Evolutionary conservation across 1,140 invertebrate species (phyloP).

Genomic region (Hyphantria cunea): DNA sequence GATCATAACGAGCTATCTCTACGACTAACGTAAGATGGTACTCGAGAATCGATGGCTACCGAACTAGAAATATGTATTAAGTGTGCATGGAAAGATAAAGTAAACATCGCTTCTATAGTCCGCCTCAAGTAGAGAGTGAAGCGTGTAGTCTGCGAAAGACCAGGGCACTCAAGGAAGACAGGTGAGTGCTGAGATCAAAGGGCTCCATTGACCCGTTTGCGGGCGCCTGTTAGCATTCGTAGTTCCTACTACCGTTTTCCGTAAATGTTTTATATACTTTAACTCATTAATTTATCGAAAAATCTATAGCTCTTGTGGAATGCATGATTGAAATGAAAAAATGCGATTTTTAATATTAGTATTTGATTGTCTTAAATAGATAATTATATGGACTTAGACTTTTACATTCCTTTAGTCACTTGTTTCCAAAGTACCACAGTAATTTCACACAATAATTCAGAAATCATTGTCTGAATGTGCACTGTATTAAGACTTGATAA

Average conservation of each 20-base stretch:
- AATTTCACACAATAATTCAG: no score
- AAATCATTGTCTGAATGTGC: no score
- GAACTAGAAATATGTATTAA: conserved; percentile 3
- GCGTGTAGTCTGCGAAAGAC: conserved; percentile 65
- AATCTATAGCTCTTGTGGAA: no score
- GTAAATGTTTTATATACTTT: background rate
- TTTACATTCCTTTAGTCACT: no score
- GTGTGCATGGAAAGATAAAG: conserved; percentile 37
- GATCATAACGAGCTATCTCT: conserved; percentile 5
- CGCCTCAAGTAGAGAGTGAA: conserved; percentile 52
- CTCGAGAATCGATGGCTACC: conserved; percentile 7
- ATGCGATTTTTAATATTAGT: no score
- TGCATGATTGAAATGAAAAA: no score
- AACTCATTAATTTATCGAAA: no score
- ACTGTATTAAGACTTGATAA: no score
- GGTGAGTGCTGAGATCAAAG: conserved; percentile 71
- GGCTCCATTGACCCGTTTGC: conserved; percentile 71
- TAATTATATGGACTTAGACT: no score
- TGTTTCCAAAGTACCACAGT: no score
- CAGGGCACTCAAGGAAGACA: conserved; percentile 56
- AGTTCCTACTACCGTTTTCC: conserved; percentile 26
- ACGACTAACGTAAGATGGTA: conserved; percentile 18
- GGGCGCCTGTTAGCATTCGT: conserved; percentile 40
- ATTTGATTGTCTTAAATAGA: no score
- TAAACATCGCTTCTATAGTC: conserved; percentile 53